A percentile compares a stretch with the other conserved stretches of the same genome.
phyloP scores from a whole-genome alignment of 2,113 vertebrate species.

The Galbula dea region DNA sequence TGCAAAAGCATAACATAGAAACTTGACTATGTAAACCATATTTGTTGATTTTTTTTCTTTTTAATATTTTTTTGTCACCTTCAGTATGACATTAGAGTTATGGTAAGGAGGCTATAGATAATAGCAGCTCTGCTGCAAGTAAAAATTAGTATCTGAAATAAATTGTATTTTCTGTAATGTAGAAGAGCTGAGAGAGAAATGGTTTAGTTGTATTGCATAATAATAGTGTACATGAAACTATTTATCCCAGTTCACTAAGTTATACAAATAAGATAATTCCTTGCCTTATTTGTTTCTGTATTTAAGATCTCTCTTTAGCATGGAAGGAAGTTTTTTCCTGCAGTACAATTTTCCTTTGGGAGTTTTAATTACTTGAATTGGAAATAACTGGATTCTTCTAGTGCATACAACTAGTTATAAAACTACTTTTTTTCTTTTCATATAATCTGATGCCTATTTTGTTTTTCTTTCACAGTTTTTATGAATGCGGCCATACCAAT shows the following conservation, averaged over 20 bases:
- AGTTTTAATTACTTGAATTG: background rate
- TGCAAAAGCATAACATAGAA: background rate
- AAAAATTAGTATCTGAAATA: background rate
- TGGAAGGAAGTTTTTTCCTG: background rate
- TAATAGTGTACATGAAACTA: background rate
- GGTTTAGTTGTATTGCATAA: background rate
- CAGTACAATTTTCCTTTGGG: background rate
- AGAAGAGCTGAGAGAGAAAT: background rate
- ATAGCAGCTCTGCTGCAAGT: background rate
- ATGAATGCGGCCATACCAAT: slow-evolving; percentile 98
- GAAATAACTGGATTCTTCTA: background rate
- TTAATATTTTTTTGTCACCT: background rate
- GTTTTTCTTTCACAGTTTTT: slow-evolving; percentile 83
- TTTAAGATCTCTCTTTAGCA: background rate
- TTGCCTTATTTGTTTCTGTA: background rate
- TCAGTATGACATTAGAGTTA: background rate
- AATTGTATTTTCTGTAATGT: background rate
- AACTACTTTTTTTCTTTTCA: background rate
- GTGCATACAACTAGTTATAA: background rate
- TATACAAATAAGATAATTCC: background rate
- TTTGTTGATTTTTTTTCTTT: background rate
- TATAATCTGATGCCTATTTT: slow-evolving; percentile 3
- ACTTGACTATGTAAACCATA: background rate
- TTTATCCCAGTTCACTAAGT: background rate
- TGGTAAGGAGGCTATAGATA: background rate